Evolutionary conservation across 2,113 vertebrate species (phyloP).

Genomic region (Tiliqua scincoides): DNA sequence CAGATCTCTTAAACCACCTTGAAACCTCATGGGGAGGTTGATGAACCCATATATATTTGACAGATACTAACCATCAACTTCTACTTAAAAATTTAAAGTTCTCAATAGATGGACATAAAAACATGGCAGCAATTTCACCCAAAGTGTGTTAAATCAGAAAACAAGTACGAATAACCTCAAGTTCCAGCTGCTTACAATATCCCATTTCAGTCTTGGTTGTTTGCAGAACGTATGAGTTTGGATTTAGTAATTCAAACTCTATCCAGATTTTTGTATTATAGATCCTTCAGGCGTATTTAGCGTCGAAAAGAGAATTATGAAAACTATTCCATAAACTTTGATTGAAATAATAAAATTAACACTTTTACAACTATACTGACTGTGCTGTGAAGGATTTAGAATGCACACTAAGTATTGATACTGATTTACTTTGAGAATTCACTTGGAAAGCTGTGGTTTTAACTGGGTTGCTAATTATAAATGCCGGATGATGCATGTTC

Average conservation of each 20-base stretch:
- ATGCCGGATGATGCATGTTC: background rate
- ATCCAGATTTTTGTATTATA: background rate
- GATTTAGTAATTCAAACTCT: background rate
- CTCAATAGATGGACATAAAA: background rate
- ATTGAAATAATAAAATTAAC: background rate
- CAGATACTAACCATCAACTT: no score
- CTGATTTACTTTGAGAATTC: background rate
- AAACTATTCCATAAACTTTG: background rate
- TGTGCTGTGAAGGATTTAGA: background rate
- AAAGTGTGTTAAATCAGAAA: background rate
- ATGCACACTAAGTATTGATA: background rate
- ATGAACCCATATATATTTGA: background rate
- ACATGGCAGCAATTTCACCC: background rate
- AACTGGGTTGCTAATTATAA: background rate
- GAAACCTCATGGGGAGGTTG: background rate
- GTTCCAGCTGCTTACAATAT: background rate
- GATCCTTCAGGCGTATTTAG: background rate
- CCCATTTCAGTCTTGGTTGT: background rate
- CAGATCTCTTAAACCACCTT: background rate
- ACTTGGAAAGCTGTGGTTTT: background rate
- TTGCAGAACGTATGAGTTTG: background rate
- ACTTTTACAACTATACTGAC: background rate
- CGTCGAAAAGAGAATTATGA: background rate
- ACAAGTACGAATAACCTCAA: background rate
- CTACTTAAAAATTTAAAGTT: background rate